Evolutionary conservation across 2,113 vertebrate genomes (phyloP).

Genomic region (Pampusana beccarii): DNA sequence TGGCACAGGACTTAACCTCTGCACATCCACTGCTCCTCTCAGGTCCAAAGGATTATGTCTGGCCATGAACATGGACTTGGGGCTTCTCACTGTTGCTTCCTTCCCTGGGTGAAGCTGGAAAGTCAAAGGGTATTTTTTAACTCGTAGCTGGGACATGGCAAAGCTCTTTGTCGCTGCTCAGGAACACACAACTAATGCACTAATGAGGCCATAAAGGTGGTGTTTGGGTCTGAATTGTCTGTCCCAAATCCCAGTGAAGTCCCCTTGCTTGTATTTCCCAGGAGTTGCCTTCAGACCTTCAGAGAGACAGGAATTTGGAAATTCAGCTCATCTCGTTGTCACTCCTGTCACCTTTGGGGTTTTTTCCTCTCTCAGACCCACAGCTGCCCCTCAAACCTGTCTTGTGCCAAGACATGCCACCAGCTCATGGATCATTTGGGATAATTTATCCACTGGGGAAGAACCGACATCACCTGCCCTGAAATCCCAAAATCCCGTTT

Average conservation of each 20-base stretch:
- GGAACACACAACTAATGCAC: background rate
- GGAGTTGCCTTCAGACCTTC: background rate
- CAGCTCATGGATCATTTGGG: background rate
- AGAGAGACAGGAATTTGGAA: background rate
- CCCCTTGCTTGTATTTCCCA: background rate
- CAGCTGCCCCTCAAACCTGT: background rate
- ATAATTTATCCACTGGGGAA: background rate
- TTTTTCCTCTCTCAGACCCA: background rate
- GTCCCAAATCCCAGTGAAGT: fast-evolving
- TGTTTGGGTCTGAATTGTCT: background rate
- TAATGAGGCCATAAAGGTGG: fast-evolving
- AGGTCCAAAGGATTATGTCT: background rate
- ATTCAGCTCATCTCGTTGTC: background rate
- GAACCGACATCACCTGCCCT: fast-evolving
- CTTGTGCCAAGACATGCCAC: too few species aligned
- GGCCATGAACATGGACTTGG: background rate
- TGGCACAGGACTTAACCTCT: fast-evolving
- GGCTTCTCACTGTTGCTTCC: background rate
- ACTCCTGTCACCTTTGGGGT: fast-evolving
- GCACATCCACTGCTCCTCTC: background rate
- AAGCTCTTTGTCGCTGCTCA: background rate
- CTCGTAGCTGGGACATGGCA: background rate
- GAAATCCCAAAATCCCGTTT: background rate
- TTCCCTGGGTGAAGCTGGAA: background rate
- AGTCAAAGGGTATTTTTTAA: background rate